Conservation (phyloP, 2,113 vertebrate genomes). For the Columbina picui region DNA sequence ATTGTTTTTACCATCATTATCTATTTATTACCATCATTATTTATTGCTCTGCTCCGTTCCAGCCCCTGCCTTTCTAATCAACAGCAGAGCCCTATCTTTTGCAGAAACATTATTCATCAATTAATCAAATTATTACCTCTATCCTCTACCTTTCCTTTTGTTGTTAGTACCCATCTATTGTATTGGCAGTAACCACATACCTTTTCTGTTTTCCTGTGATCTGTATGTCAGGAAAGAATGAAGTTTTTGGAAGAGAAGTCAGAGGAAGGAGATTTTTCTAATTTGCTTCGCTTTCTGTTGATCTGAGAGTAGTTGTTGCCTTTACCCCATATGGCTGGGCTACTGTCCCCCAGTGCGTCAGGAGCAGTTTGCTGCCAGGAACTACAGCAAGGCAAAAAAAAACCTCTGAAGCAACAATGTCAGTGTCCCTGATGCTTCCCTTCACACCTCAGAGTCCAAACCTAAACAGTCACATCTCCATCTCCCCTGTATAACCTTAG, state of each 20-base stretch:
- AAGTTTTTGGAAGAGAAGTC: neutral
- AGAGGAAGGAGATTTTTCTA: neutral
- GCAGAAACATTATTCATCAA: neutral
- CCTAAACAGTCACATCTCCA: neutral
- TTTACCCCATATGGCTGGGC: neutral
- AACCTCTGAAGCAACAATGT: neutral
- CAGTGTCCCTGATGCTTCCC: neutral
- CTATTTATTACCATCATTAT: neutral
- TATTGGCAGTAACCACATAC: neutral
- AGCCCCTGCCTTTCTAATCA: neutral
- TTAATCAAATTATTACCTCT: neutral
- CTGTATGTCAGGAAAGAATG: neutral
- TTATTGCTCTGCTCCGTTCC: neutral
- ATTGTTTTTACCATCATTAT: neutral
- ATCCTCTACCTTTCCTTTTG: neutral
- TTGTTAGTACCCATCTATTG: neutral
- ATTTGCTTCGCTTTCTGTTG: neutral
- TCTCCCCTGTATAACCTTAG: neutral
- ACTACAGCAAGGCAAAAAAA: neutral
- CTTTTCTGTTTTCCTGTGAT: neutral
- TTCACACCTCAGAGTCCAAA: constrained; percentile 19
- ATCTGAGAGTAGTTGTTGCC: neutral
- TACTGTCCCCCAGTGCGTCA: neutral
- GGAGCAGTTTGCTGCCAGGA: neutral
- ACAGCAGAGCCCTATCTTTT: neutral